Evolutionary conservation across 2,797 vertebrate species (phyloP), one percentile per base, ranked within the genome.

Genomic region (Neoniphon sammara): DNA sequence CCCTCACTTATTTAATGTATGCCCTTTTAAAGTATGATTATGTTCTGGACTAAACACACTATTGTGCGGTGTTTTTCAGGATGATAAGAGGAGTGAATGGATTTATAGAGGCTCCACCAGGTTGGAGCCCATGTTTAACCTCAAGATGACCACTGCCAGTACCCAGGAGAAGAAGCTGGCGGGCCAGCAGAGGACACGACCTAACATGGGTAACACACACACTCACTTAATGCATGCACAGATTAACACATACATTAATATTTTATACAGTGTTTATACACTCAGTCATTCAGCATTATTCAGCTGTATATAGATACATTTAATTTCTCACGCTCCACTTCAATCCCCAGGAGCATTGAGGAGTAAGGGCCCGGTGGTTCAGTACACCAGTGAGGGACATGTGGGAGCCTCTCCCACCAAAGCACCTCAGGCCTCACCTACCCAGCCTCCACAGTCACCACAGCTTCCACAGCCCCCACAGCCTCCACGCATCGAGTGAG

Each of bases 81-180:
- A 99, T 64, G 98, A 99, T 81, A 99, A 96, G 70, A 95, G 98
- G 30, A 98, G 97, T 6, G 98, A 99, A 88, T 99, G 97, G 98
- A 99, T 99, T 87, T 99, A 99, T 69, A 92, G 98, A 11, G 97
- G 98, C 0, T 99, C 98, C 57, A 99, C 98, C 0, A 94, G 98
- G 59, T 91, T 99, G 5, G 98, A 99, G 88, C 98, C 98, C 20
- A 99, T 99, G 98, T 99, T 97, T 90, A 99, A 97, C 91, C 95
- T 99, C 93, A 99, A 98, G 92, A 94, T 97, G 42, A 97, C 96
- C 68, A 95, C 96, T 0, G 97, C 97, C 46, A 97, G 94, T 87
- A 92, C 94, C 3, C 94, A 96, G 54, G 98, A 98, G 50, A 99
- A 98, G 92, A 98, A 98, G 75, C 94, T 97, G 55, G 95, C 95